A percentile compares a stretch with the other conserved stretches of the same genome.
Evolutionary conservation across 1,140 invertebrate genomes (phyloP).

Genomic region (Tigriopus japonicus): DNA sequence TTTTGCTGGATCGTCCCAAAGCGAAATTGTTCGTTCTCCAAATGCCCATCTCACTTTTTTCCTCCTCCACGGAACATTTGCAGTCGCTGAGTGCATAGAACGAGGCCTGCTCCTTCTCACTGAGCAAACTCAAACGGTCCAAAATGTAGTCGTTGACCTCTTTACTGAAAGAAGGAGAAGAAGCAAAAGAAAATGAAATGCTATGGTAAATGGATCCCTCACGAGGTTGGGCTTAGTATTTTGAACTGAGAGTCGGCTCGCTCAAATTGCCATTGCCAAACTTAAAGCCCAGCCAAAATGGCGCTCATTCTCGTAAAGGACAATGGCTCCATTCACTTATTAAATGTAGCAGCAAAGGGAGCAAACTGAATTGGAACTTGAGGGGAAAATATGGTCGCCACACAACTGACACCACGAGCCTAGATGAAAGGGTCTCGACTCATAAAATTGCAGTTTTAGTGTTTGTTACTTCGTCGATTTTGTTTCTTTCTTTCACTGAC

Average conservation of each 20-base stretch:
- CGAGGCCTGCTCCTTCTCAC: not conserved
- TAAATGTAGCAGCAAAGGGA: no score
- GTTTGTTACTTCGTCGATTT: no score
- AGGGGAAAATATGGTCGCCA: no score
- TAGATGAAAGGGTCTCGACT: no score
- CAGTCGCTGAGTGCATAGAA: not conserved
- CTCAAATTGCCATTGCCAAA: not conserved
- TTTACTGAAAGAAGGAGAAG: not conserved
- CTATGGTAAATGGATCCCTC: not conserved
- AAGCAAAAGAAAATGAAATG: not conserved
- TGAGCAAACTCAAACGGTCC: not conserved
- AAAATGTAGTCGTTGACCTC: not conserved
- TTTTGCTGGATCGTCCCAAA: not conserved
- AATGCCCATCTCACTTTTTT: constrained; percentile 10
- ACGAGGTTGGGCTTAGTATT: no score
- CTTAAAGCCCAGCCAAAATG: not conserved
- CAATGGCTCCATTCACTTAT: no score
- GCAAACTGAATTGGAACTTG: no score
- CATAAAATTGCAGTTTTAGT: no score
- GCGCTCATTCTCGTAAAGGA: no score
- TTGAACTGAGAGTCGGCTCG: no score
- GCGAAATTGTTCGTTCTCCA: constrained; percentile 14
- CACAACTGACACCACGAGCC: no score
- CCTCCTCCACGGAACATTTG: not conserved
- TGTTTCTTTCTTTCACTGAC: no score